Base-by-base conservation (phyloP, 2,113 vertebrate species). In the Choloepus hoffmanni region DNA sequence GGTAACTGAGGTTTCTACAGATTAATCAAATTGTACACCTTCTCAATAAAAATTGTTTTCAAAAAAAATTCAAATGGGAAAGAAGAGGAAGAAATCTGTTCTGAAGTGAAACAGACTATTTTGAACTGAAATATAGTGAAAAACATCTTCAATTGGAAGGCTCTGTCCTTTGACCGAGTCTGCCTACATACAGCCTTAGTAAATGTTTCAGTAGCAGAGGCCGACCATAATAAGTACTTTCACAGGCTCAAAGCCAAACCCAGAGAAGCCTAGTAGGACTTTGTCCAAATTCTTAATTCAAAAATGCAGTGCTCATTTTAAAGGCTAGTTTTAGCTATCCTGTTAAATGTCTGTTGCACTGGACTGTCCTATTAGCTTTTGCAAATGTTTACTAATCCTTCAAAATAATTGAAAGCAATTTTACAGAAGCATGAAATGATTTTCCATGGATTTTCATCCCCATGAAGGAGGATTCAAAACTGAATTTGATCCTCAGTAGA, bases 241-340 rank as follows among this genome's bases (percentile, higher is more conserved):
- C 83, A 55, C 77, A 97, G 97, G 97, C 97, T 95, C 93, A 89
- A 84, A 72, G 96, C 97, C 97, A 98, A 98, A 95, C 77, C 93
- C 95, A 92, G 97, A 92, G 73, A 96, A 94, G 62, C 43, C 89
- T 97, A 90, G 74, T 89, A 97, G 92, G 97, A 94, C 78, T 95
- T 95, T 33, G 36, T 98, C 97, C 98, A 98, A 95, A 90, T 98
- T 96, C 96, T 97, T 98, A 98, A 98, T 98, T 98, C 97, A 97
- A 98, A 98, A 98, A 97, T 85, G 24, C 48, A 90, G 76, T 83
- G 89, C 95, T 98, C 86, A 90, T 97, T 90, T 97, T 94, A 10
- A 96, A 98, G 87, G 76, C 79, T 97, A 94, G 97, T 98, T 98
- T 98, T 98, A 97, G 96, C 88, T 53, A 72, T 67, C 85, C 96